These are phyloP conservation scores for Notocelia uddmanniana DNA, from an alignment of 2,888 invertebrate genomes.

Conservation along the genomic window DNA sequence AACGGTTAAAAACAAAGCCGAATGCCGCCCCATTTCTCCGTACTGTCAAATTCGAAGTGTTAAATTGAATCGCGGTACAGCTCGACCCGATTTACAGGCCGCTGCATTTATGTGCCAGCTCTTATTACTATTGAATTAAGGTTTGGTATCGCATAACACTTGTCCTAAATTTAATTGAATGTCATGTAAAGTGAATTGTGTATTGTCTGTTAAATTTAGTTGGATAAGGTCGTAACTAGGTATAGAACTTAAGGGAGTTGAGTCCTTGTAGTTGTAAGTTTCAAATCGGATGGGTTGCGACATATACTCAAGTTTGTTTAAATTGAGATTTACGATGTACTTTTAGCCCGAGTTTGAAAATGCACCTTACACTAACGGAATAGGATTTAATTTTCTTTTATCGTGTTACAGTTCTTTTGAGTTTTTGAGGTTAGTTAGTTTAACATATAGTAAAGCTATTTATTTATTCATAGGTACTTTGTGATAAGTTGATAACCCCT, in stretches of 20 bases:
- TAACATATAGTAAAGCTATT: background rate
- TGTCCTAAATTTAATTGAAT: slow-evolving; percentile 17
- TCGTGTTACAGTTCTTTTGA: background rate
- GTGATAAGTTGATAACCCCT: slow-evolving; percentile 12
- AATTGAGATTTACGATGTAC: slow-evolving; percentile 36
- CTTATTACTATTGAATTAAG: slow-evolving; percentile 16
- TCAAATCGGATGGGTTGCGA: slow-evolving; percentile 29
- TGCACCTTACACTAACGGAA: background rate
- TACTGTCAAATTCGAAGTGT: slow-evolving; percentile 33
- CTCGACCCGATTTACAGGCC: slow-evolving; percentile 18
- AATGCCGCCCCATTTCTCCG: slow-evolving; percentile 4
- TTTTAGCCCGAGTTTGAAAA: background rate
- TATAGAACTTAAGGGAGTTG: background rate
- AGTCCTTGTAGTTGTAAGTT: background rate
- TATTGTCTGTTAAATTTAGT: background rate
- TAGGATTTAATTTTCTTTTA: background rate
- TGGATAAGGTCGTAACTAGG: background rate
- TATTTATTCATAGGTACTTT: background rate
- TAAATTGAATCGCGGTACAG: slow-evolving; percentile 30
- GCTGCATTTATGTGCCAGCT: slow-evolving; percentile 1
- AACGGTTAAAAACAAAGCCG: background rate
- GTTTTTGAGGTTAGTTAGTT: background rate
- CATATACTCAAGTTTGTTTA: slow-evolving; percentile 35
- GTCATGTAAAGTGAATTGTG: slow-evolving; percentile 33
- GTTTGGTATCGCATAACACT: slow-evolving; percentile 7